Base-by-base conservation (phyloP, 2,888 invertebrate species). In the Chrysina gloriosa region DNA sequence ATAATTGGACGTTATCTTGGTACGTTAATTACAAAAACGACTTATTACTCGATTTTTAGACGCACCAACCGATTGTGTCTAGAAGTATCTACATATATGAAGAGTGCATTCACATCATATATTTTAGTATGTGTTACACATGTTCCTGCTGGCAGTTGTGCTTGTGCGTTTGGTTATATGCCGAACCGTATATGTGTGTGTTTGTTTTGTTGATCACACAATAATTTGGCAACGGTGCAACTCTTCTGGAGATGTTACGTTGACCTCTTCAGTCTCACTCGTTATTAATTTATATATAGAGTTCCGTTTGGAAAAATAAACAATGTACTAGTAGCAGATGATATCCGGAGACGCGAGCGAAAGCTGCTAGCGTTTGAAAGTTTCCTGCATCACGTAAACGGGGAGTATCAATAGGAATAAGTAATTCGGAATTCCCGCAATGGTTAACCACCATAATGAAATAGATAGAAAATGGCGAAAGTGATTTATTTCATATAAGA, bases 231-330 rank as follows among this genome's bases (percentile, higher is more conserved):
- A 61, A 61, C 58, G 58, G 58, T 61, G 58, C 58, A 61, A 61
- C 42, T 61, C 27, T 61, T 61, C 36, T 16, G 42, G 29, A 42
- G 58, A 61, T 27, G 58, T 61, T 61, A 61, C 58, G 27, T 61
- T 61, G 58, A 61, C 58, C 58, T 45, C 58, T 45, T 21, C 42
- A 42, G 58, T 61, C 58, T 45, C 39, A 25, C 58, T 61, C 42
- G 45, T 61, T 61, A 61, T 61, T 61, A 61, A 61, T 61, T 42
- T 61, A 61, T 61, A 61, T 61, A 61, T 61, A 61, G 58, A 61
- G 42, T 42, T 42, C 42, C 27, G 58, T 42, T 42, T 42, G 23
- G 27, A 29, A 61, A 42, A 61, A 42, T 42, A 61, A 61, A 42
- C 14, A 23, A 25, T 16, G 16, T 9, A n/a, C n/a, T n/a, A 19